Base-by-base conservation (phyloP, 2,888 invertebrate species). In the Matsumyia berberina region DNA sequence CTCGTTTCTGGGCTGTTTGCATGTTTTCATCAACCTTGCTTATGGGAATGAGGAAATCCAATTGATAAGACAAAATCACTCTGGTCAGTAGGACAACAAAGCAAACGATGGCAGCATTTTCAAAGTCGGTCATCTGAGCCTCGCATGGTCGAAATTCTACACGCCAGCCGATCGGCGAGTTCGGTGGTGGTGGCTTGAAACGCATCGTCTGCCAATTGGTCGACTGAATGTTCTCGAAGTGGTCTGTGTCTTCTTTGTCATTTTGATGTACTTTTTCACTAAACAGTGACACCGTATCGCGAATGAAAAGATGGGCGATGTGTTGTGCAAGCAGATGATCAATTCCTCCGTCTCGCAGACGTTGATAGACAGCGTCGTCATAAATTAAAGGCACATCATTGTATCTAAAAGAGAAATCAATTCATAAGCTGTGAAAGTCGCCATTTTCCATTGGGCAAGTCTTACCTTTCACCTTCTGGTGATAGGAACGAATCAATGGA, bases 201-300 rank as follows among this genome's bases (percentile, higher is more conserved):
- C 98, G 94, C 98, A 99, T 98, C 35, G 98, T 98, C 93, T 99
- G 99, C 99, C 99, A 99, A 93, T 99, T 99, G 31, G 99, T 99
- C 0, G 99, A 99, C 91, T 99, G 99, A 88, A 99, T 98, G 91
- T 99, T 99, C 97, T 99, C 99, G 93, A 99, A 99, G 92, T 99
- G 99, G 92, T 99, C 99, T 0, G 97, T 97, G 89, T 99, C 99
- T 88, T 96, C 95, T 42, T 94, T 92, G 91, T 99, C 99, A 90
- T 99, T 96, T 91, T 98, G 98, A 92, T 99, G 92, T 11, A 99
- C 94, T 91, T 98, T 98, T 92, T 99, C 99, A 17, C 96, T 96
- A 93, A 98, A 99, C 70, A 99, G 92, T 4, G 98, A 98, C 3
- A 99, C 96, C 0, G 98, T 96, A 92, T 99, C 99, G 70, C 99